Percentiles rank a stretch among this genome's conserved stretches.
These are phyloP conservation scores for Nothoprocta perdicaria DNA, from an alignment of 2,113 vertebrate species.

Conservation along the genomic window DNA sequence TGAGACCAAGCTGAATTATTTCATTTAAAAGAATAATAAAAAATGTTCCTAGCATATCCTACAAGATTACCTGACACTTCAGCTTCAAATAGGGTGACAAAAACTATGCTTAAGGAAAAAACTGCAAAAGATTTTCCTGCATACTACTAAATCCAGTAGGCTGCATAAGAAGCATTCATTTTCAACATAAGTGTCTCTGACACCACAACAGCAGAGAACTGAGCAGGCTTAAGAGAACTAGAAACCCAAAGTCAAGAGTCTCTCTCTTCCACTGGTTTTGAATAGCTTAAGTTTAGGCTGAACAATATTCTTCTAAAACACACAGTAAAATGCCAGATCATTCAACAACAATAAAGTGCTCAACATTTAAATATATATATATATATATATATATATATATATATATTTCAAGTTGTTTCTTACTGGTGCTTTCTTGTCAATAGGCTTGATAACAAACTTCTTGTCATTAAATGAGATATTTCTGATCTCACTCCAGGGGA, in stretches of 20 bases:
- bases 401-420: conserved; percentile 35
- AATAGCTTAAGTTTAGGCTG: too few species aligned
- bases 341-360: not conserved
- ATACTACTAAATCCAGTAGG: not conserved
- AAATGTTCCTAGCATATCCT: not conserved
- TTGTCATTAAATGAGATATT: conserved; percentile 99
- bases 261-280: not conserved
- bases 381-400: not conserved
- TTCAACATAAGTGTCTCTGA: not conserved
- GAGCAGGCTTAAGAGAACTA: not conserved
- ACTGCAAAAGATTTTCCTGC: not conserved
- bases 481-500: conserved; percentile 98
- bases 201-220: not conserved
- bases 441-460: conserved; percentile 98
- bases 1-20: not conserved
- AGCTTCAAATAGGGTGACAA: not conserved
- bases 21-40: not conserved
- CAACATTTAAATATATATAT: not conserved
- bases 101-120: not conserved
- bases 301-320: too few species aligned
- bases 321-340: not conserved
- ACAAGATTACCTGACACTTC: not conserved
- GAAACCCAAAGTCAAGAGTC: not conserved
- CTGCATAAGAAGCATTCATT: not conserved
- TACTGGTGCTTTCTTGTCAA: conserved; percentile 97